Conservation (phyloP, 2,113 vertebrate species). For the Stigmatopora argus region DNA sequence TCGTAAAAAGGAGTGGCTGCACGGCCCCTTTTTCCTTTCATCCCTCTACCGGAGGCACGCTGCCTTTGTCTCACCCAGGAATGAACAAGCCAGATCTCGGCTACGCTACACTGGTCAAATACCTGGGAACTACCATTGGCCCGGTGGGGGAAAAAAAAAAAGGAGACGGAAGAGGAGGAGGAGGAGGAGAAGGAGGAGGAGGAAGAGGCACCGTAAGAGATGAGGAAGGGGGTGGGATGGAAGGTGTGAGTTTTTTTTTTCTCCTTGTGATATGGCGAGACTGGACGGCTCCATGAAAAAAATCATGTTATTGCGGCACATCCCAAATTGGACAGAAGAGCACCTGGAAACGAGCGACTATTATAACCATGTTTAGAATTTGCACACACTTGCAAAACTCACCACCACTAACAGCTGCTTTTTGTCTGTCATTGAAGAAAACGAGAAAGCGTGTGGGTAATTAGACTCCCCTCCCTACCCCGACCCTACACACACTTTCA, state of each 20-base stretch:
- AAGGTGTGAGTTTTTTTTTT: conserved; percentile 35
- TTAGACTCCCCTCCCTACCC: conserved; percentile 14
- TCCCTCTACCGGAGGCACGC: conserved; percentile 56
- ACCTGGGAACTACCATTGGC: conserved; percentile 60
- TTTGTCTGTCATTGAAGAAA: conserved; percentile 21
- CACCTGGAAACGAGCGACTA: conserved; percentile 22
- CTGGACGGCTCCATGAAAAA: conserved; percentile 40
- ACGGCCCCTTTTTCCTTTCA: conserved; percentile 64
- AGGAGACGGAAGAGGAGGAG: conserved; percentile 24
- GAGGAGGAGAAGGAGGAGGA: conserved; percentile 16
- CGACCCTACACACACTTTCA: conserved; percentile 70
- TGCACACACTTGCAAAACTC: background rate
- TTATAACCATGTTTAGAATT: background rate
- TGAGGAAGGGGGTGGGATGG: conserved; percentile 5
- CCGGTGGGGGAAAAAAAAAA: conserved; percentile 56
- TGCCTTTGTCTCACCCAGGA: conserved; percentile 66
- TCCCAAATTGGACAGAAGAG: conserved; percentile 25
- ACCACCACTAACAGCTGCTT: conserved; percentile 20
- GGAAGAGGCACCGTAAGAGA: conserved; percentile 10
- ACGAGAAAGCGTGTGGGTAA: conserved; percentile 21
- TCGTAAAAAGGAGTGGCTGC: conserved; percentile 70
- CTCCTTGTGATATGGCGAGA: conserved; percentile 35
- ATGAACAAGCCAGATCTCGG: conserved; percentile 52
- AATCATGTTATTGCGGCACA: conserved; percentile 39
- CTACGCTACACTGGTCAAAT: conserved; percentile 54